Base-by-base conservation (phyloP, 2,797 vertebrate species). In the Aythya fuligula region DNA sequence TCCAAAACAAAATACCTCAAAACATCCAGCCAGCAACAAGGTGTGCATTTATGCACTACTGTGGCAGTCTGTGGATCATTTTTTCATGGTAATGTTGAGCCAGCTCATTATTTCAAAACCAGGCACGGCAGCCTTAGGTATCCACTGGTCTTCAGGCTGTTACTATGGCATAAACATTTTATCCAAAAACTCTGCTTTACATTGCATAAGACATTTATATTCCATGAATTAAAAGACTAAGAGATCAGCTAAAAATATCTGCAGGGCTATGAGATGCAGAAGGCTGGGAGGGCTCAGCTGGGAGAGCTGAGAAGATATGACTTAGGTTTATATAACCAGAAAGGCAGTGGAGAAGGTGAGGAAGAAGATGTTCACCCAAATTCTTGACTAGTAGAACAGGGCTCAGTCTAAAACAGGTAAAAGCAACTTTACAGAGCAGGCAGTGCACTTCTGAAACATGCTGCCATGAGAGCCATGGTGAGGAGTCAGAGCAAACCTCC, bases 1-100 rank as follows among this genome's bases (percentile, higher is more conserved):
- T 92, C 67, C 90, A 89, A 85, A 80, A 62, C 72, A 97, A 93
- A 85, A 87, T 92, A 80, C 69, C 47, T 96, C 88, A 86, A 94
- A 93, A 90, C 47, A 71, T 41, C 67, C 90, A 79, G 71, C 53
- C 64, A 28, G 36, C 83, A 89, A 90, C 81, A 92, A 95, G 77
- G 13, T 76, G 78, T 76, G 71, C 56, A 8, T 95, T 91, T 94
- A 83, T 73, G 41, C 34, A 11, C 36, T 53, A 11, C 80, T 56
- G 66, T 78, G 87, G 49, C 24, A 84, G 34, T 9, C 60, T 79
- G 27, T 47, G 71, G 51, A 36, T 25, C 5, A 6, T 2, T 47
- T 75, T 89, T 78, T 69, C 45, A 32, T 4, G 14, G 58, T 69
- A 70, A 41, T 47, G 71, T 85, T 78, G 58, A 72, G 79, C 43